Evolutionary conservation across 1,140 invertebrate genomes (phyloP).

Genomic region (Pogonomyrmex californicus): DNA sequence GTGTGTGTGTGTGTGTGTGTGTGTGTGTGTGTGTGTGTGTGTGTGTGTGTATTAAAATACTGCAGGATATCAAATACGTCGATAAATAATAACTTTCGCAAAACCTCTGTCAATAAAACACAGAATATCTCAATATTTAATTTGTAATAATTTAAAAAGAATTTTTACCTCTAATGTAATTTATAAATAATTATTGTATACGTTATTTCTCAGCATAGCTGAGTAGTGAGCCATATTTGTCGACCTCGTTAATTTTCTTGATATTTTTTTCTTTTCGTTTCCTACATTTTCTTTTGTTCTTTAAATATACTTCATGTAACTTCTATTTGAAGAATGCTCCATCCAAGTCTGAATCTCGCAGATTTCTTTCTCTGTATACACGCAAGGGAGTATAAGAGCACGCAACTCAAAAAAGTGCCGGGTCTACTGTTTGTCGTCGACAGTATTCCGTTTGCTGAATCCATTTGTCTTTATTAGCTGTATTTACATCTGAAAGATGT

Average conservation of each 20-base stretch:
- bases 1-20: background rate
- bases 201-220: background rate
- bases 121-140: background rate
- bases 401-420: slow-evolving; percentile 17
- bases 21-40: background rate
- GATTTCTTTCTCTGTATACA: background rate
- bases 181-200: background rate
- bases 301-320: background rate
- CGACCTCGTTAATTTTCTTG: background rate
- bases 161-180: background rate
- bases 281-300: background rate
- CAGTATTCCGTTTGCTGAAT: slow-evolving; percentile 16
- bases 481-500: slow-evolving; percentile 47
- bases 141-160: background rate
- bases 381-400: background rate
- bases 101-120: background rate
- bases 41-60: background rate
- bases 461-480: slow-evolving; percentile 46
- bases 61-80: background rate
- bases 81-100: background rate
- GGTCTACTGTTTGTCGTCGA: background rate
- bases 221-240: background rate
- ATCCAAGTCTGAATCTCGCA: background rate
- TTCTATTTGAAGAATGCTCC: background rate
- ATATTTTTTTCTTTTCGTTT: background rate